Conservation (phyloP, 1,140 invertebrate species). For the Brachionus manjavacas region DNA sequence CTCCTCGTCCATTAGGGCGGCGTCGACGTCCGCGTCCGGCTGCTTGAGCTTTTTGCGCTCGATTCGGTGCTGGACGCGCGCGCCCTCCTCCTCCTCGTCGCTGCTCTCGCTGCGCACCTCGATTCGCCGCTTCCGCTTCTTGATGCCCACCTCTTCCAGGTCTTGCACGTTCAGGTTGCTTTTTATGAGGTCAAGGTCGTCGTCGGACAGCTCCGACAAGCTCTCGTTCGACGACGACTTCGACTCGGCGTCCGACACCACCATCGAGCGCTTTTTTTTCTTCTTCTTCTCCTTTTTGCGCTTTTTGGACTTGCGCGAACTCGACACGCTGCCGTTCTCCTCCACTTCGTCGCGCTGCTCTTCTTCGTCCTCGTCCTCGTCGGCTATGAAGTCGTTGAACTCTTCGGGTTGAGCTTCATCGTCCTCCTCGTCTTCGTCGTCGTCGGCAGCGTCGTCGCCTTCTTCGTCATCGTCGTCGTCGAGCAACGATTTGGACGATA, state of each 20-base stretch:
- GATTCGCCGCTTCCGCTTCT: neutral
- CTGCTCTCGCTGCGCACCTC: neutral
- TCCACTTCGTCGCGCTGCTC: neutral
- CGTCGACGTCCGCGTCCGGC: neutral
- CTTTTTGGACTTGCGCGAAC: neutral
- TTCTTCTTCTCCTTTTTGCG: constrained; percentile 26
- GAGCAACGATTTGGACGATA: neutral
- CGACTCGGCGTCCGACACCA: neutral
- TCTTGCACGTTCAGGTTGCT: constrained; percentile 25
- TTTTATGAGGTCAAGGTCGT: constrained; percentile 42
- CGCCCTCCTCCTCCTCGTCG: neutral
- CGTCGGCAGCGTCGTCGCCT: neutral
- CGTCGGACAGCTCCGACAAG: constrained; percentile 8
- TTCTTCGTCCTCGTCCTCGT: neutral
- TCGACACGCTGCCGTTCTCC: neutral
- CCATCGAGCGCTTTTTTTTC: neutral
- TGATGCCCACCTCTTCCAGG: constrained; percentile 30
- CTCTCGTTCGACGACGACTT: neutral
- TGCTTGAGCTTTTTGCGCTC: neutral
- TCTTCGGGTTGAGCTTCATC: neutral
- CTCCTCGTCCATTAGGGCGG: neutral
- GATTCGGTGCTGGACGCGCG: neutral
- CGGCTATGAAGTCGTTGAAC: constrained; percentile 31
- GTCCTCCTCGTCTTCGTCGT: neutral
- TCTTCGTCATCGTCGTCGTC: constrained; percentile 35